A percentile compares a stretch with the other conserved stretches of the same genome.
Evolutionary conservation across 2,888 invertebrate species (phyloP).

Genomic region (Autographa gamma): DNA sequence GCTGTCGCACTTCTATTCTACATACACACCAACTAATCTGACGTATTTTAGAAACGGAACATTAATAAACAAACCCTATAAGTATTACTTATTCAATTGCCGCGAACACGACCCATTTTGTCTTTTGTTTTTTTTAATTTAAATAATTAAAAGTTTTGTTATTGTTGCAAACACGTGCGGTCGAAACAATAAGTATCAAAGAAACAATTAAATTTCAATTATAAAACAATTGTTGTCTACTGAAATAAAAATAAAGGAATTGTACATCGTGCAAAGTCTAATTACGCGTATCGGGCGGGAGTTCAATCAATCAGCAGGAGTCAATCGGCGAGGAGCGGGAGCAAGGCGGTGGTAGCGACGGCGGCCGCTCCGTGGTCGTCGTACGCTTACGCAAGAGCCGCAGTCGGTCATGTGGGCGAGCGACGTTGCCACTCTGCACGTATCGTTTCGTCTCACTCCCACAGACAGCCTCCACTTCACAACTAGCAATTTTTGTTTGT

Average conservation of each 20-base stretch:
- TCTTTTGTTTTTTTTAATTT: not conserved
- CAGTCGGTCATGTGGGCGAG: constrained; percentile 84
- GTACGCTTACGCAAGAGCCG: constrained; percentile 87
- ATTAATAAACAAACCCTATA: not conserved
- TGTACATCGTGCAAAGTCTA: constrained; percentile 30
- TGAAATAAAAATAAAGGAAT: constrained; percentile 20
- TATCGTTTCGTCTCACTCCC: constrained; percentile 76
- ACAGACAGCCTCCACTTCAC: constrained; percentile 76
- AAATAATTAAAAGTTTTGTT: not conserved
- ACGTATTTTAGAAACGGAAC: constrained; percentile 7
- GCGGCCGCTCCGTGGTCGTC: constrained; percentile 75
- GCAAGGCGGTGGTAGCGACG: constrained; percentile 61
- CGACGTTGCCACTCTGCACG: constrained; percentile 83
- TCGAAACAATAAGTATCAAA: not conserved
- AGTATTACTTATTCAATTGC: not conserved
- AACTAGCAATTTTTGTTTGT: constrained; percentile 84
- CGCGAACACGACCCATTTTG: not conserved
- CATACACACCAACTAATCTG: constrained; percentile 27
- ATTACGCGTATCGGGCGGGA: constrained; percentile 53
- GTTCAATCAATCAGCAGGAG: constrained; percentile 69
- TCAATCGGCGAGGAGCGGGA: constrained; percentile 66
- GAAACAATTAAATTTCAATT: not conserved
- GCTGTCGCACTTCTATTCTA: constrained; percentile 58
- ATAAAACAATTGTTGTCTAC: not conserved
- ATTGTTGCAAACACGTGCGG: constrained; percentile 11